Conservation (phyloP, 1,140 invertebrate species). For the Drosophila takahashii region DNA sequence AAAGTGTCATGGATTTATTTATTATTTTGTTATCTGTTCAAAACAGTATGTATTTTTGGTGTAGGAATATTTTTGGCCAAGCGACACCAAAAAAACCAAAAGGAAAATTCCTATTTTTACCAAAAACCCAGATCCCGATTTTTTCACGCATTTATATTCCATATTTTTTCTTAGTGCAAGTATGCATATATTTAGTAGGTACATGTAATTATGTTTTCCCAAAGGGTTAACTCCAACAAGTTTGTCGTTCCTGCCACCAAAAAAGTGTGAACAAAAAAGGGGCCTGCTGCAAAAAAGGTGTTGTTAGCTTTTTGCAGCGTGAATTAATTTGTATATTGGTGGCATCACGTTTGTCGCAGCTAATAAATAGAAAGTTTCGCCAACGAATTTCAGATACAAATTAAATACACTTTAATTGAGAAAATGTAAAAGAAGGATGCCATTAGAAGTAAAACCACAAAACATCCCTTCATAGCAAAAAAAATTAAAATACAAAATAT, state of each 20-base stretch:
- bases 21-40: too few species aligned
- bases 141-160: too few species aligned
- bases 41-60: too few species aligned
- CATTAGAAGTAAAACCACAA: not conserved
- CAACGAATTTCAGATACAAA: not conserved
- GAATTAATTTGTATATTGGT: constrained; percentile 6
- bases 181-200: constrained; percentile 7
- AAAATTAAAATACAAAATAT: too few species aligned
- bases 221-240: not conserved
- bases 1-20: too few species aligned
- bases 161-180: not conserved
- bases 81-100: too few species aligned
- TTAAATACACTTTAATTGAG: not conserved
- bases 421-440: not conserved
- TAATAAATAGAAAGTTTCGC: constrained; percentile 5
- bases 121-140: too few species aligned
- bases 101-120: too few species aligned
- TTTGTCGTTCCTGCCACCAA: not conserved
- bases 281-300: constrained; percentile 5
- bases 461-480: not conserved
- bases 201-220: constrained; percentile 32
- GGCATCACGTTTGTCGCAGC: not conserved
- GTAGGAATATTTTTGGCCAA: too few species aligned
- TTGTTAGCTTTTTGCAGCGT: constrained; percentile 7
- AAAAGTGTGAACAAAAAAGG: not conserved